Conservation (phyloP, 2,113 vertebrate species). For the Trinectes maculatus region DNA sequence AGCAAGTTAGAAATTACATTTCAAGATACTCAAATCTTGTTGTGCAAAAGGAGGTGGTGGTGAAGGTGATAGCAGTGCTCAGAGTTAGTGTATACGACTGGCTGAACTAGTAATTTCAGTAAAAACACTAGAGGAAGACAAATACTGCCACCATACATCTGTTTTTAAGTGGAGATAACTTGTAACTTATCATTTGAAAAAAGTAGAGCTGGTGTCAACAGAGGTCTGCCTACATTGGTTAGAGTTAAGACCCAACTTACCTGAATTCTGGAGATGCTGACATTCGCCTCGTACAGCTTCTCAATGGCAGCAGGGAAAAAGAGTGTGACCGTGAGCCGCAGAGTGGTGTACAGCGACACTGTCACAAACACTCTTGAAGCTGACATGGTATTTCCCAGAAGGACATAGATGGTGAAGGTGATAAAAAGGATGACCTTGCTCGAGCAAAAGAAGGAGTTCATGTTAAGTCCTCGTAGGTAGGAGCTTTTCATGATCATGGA, state of each 20-base stretch:
- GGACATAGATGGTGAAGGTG: constrained; percentile 89
- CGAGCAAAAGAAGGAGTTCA: constrained; percentile 92
- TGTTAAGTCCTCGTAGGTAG: constrained; percentile 92
- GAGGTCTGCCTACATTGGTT: too few relatives aligned
- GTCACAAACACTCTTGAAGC: constrained; percentile 92
- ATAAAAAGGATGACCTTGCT: constrained; percentile 93
- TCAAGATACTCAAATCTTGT: too few relatives aligned
- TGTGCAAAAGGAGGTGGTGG: too few relatives aligned
- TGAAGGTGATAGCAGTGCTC: too few relatives aligned
- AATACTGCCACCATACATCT: too few relatives aligned
- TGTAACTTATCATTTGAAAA: too few relatives aligned
- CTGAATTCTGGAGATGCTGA: constrained; percentile 93
- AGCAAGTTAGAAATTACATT: too few relatives aligned
- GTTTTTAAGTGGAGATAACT: too few relatives aligned
- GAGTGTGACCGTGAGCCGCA: constrained; percentile 91
- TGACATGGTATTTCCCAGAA: constrained; percentile 87
- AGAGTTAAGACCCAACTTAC: constrained; percentile 65
- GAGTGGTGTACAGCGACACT: constrained; percentile 86
- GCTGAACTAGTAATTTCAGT: too few relatives aligned
- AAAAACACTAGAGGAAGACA: too few relatives aligned
- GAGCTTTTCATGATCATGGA: constrained; percentile 90
- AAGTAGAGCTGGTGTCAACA: too few relatives aligned
- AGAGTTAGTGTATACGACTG: too few relatives aligned
- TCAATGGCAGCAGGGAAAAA: constrained; percentile 94
- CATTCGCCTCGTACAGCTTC: constrained; percentile 84